These are phyloP conservation scores for Opisthograptis luteolata DNA, from an alignment of 2,888 invertebrate genomes.

Conservation along the genomic window DNA sequence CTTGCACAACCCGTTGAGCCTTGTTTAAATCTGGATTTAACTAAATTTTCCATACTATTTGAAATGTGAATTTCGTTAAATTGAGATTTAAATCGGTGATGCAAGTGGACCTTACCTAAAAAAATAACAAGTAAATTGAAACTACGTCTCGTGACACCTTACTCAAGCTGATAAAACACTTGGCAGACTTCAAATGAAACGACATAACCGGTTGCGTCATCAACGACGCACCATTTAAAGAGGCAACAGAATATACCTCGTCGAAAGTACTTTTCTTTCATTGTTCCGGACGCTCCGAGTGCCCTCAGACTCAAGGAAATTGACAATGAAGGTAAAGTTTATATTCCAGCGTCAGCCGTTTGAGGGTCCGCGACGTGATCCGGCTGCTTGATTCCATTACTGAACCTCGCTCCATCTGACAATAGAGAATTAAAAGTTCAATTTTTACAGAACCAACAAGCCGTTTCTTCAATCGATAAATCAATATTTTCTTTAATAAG, in stretches of 20 bases:
- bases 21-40: too few species aligned
- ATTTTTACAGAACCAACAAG: constrained; percentile 66
- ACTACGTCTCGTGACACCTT: too few species aligned
- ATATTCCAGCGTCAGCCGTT: constrained; percentile 78
- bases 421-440: constrained; percentile 74
- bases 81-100: too few species aligned
- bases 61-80: too few species aligned
- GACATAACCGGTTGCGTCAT: constrained; percentile 51
- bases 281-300: constrained; percentile 70
- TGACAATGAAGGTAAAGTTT: constrained; percentile 82
- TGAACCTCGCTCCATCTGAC: constrained; percentile 51
- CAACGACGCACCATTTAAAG: constrained; percentile 68
- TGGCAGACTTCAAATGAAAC: constrained; percentile 38
- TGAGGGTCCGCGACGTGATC: constrained; percentile 75
- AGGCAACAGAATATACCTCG: constrained; percentile 72
- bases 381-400: constrained; percentile 74
- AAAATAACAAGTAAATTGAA: too few species aligned
- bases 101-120: too few species aligned
- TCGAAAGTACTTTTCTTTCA: constrained; percentile 75
- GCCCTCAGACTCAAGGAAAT: constrained; percentile 75
- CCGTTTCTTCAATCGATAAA: constrained; percentile 69
- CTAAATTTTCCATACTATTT: too few species aligned
- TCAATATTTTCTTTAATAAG: constrained; percentile 58
- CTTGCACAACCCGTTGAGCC: too few species aligned
- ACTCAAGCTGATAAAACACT: constrained; percentile 18